phyloP scores from a whole-genome alignment of 2,113 vertebrate species.

The Aythya baeri region DNA sequence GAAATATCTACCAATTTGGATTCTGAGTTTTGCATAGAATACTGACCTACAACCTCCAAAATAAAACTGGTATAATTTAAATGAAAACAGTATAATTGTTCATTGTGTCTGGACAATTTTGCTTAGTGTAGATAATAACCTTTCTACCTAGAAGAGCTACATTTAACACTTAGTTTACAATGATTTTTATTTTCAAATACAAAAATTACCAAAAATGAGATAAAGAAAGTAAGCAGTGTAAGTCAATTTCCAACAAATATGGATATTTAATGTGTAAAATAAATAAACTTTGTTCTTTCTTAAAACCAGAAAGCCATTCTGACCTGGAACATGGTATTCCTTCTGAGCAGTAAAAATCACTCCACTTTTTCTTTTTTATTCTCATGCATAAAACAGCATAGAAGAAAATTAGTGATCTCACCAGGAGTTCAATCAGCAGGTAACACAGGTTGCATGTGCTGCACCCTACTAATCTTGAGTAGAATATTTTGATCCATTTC shows the following conservation, averaged over 20 bases:
- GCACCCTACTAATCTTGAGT: neutral
- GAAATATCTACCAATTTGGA: neutral
- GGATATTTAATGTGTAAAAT: neutral
- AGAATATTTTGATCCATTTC: neutral
- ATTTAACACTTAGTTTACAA: neutral
- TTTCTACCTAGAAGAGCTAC: neutral
- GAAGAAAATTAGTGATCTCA: neutral
- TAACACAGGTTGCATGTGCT: too few relatives aligned
- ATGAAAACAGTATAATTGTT: neutral
- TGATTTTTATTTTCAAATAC: neutral
- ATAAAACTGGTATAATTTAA: neutral
- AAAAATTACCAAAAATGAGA: neutral
- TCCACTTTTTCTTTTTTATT: neutral
- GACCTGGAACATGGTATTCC: neutral
- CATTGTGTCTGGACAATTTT: neutral
- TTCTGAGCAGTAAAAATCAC: neutral
- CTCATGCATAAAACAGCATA: fast-evolving
- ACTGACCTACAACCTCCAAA: neutral
- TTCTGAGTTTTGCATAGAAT: neutral
- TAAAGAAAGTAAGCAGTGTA: neutral
- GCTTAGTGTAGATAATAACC: neutral
- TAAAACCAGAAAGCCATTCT: neutral
- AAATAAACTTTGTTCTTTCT: neutral
- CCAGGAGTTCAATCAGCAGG: neutral
- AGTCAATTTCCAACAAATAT: neutral